Base-by-base conservation (phyloP, 1,140 invertebrate genomes). In the Sipha flava region DNA sequence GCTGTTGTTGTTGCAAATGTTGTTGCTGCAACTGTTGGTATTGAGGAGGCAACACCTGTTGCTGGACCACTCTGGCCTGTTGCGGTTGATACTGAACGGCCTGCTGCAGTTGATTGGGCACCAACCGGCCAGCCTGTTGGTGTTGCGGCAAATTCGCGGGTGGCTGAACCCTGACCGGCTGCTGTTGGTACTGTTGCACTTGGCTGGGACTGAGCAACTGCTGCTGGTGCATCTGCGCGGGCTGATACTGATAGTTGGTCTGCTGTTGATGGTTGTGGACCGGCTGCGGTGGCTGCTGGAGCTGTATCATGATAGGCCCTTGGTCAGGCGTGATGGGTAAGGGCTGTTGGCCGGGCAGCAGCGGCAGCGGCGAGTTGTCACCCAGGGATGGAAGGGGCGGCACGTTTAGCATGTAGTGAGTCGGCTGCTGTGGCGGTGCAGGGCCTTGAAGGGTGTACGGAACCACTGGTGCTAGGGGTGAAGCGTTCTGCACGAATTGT, bases 171-270 rank as follows among this genome's bases (percentile, higher is more conserved):
- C 34, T 77, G 0, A 77, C 73, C 16, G 73, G 73, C 12, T 77
- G 73, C 10, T 77, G 73, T 59, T 57, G 73, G 21, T 77, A 77
- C n/a, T 77, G 73, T 59, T 77, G 73, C 40, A 5, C 66, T 66
- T 47, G 66, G 10, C 66, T 26, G 16, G 66, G 23, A 3, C n/a
- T 1, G 3, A 26, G 66, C 18, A n/a, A 29, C 16, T 57, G 73
- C 14, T 75, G 72, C 26, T 21, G 73, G 7, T 37, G 34, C 14
- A 31, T 4, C 7, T 77, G 73, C 2, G 73, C 43, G 16, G 73
- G 73, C 14, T 59, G 73, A 59, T 77, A 59, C 9, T 77, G 47
- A 40, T 43, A 18, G 16, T 72, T 7, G 26, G 70, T 29, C n/a
- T 26, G 70, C 1, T 18, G 43, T 18, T 12, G 43, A 45, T 23